Evolutionary conservation across 2,888 invertebrate species (phyloP), one percentile per base, ranked within the genome.

Genomic region (Mesopsocus fuscifrons): DNA sequence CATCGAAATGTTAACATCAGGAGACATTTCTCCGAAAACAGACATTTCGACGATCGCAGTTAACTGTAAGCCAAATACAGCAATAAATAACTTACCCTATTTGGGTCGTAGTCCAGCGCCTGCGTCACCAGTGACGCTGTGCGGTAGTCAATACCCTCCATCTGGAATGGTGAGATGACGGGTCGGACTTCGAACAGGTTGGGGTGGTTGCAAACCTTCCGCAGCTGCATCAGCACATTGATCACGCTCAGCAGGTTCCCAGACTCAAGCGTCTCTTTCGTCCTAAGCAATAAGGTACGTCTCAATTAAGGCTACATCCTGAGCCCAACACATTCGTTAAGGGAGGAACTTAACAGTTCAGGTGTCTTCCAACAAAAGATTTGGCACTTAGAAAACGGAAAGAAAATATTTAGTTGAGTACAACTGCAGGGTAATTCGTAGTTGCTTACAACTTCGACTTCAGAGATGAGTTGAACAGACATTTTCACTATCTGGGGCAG

Each of bases 181-280:
- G 95, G 92, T 45, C 98, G 74, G 49, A 89, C 82, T 69, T 99
- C 98, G 65, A 95, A 95, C 57, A 95, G 71, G 67, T 95, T 92
- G 13, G 95, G 95, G 68, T 95, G 95, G 66, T 95, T 95, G 68
- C 95, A 95, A 51, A 92, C 91, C 69, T 95, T 95, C 44, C 95
- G 72, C 57, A 95, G 67, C 64, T 95, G 94, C 94, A 95, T 95
- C 47, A 95, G 68, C 52, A 95, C 83, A 64, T 94, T 94, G 57
- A 95, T 88, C 6, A 95, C 94, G 63, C 88, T 88, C 49, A 95
- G 65, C 57, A 94, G 72, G 66, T 91, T 95, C 44, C 98, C 98
- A 44, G 81, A 75, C 17, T 83, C 80, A 52, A 98, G 67, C 6
- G 89, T 91, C 67, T 95, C 94, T 58, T 74, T 80, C 41, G 98